Base-by-base conservation (phyloP, 2,888 invertebrate species). In the Leptothorax acervorum region DNA sequence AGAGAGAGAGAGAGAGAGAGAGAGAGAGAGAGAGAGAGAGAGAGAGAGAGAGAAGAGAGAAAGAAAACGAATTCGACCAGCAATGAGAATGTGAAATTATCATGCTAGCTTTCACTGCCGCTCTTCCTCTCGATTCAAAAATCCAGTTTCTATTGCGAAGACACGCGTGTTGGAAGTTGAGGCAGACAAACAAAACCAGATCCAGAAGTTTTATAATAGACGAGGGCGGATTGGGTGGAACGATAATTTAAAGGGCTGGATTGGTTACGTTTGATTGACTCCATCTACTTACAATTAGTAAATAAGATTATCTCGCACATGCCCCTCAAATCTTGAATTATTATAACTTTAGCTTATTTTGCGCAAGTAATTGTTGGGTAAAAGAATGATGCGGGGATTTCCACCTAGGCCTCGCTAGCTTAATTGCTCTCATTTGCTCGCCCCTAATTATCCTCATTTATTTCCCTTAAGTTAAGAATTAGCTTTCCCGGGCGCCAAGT, bases 401-500 rank as follows among this genome's bases (percentile, higher is more conserved):
- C 35, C n/a, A 62, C 15, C 35, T 51, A n/a, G 23, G 68, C 53
- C 48, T 23, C 55, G 53, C 74, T 48, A 65, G 74, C 65, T 85
- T 83, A 83, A 85, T 84, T 74, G 66, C 48, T 60, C 74, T 63
- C 70, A 60, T 82, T 57, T 31, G 39, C n/a, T 62, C 35, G 51
- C 42, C 12, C 15, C n/a, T 66, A 84, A 81, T 76, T 63, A n/a
- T 63, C 1, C 45, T 82, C 76, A 70, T 85, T 70, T 70, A 78
- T 74, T 81, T 76, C 65, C 55, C 28, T 57, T 39, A 66, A 66
- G 82, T 63, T 45, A 82, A 76, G 89, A 63, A 85, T 88, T 82
- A 85, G 42, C 70, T 86, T 90, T 88, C 85, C 89, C 76, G 82
- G 51, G 71, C 57, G 62, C 42, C 55, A 70, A 79, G 63, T 84